Base-by-base conservation (phyloP, 2,113 vertebrate genomes). In the Muntiacus reevesi region DNA sequence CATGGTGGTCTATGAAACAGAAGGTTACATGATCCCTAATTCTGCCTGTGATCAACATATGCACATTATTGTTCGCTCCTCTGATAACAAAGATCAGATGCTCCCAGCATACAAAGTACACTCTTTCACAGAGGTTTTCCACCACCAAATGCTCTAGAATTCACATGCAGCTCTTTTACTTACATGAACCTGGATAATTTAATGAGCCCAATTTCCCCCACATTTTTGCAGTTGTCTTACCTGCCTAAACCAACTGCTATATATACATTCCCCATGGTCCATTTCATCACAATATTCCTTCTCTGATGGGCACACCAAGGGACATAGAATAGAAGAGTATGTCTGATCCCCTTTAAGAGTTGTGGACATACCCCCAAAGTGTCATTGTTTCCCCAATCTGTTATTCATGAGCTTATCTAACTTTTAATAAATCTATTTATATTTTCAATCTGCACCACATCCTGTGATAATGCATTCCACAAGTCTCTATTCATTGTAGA, bases 381-480 rank as follows among this genome's bases (percentile, higher is more conserved):
- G 82, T 84, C 89, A 97, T 45, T 96, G 60, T 87, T 96, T 87
- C 83, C 87, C 50, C 84, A 97, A 93, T 94, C 90, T 97, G 85
- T 91, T 94, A 92, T 74, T 95, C 81, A 96, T 83, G 89, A 97
- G 89, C 59, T 97, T 96, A 97, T 59, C 91, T 96, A 97, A 97
- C 78, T 74, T 97, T 95, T 78, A 96, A 97, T 96, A 96, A 93
- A 93, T 84, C 93, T 97, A 78, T 96, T 95, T 96, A 95, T 97
- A 95, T 91, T 97, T 98, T 95, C 89, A 97, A 89, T 96, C 90
- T 98, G 84, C 36, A 82, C 60, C 84, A 96, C 92, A 97, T 96
- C 95, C 87, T 97, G 57, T 45, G 57, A 93, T 96, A 97, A 98
- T 97, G 55, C 50, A 90, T 94, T 93, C 96, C 93, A 97, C 57